Evolutionary conservation across 1,140 invertebrate species (phyloP), one percentile per base, ranked within the genome.

Genomic region (Melitaea cinxia): DNA sequence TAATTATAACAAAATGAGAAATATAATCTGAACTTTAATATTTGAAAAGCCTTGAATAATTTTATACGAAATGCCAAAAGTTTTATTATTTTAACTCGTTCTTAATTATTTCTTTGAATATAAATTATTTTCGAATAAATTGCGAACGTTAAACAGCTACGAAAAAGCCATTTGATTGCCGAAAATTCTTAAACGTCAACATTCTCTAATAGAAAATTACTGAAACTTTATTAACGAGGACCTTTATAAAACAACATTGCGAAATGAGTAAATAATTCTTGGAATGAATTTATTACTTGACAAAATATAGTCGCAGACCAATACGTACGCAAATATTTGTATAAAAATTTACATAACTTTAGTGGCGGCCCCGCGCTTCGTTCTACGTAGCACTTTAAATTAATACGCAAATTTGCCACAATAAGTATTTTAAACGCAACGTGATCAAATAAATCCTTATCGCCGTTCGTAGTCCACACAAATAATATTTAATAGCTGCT

Each of bases 151-250:
- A 45, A 57, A 45, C 37, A 14, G 55, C 14, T 42, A 15, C 10
- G 55, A 57, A 57, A 45, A 33, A 55, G 55, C 35, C 55, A 57
- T 57, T 57, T 42, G 39, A 45, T 57, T 23, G 39, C 9, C 23
- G 55, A 57, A 57, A 57, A 57, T 57, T 57, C 37, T 24, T 23
- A 57, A 57, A 57, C 37, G 37, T 24, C 14, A 45, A 57, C 23
- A 45, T 57, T 55, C 14, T 14, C 21, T 57, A 24, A 57, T 45
- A 42, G 39, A 57, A 57, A 56, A 39, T 42, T n/a, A 39, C 35
- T 56, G 19, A 28, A 56, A 57, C 24, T 56, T 57, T 42, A 39
- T 57, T 57, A 57, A 57, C 55, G 55, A 57, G 37, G 45, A 57
- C 24, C 42, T 57, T 57, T 26, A 7, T 57, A 42, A 10, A 57